Evolutionary conservation across 2,888 invertebrate genomes (phyloP).

Genomic region (Pollenia amentaria): DNA sequence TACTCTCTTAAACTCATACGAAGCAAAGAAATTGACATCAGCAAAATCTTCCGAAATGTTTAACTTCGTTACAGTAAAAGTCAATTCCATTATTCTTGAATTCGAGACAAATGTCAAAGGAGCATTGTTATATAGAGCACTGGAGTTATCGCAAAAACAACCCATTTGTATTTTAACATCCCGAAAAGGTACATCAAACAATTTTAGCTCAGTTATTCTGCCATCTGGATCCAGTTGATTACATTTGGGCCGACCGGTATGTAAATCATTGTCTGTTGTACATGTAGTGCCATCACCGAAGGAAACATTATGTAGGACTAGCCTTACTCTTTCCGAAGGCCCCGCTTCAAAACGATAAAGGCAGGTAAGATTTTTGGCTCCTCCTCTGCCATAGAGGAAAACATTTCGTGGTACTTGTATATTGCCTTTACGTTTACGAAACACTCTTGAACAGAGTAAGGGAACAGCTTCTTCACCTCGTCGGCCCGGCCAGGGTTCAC

Average conservation of each 20-base stretch:
- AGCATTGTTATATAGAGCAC: slow-evolving; percentile 86
- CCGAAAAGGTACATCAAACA: slow-evolving; percentile 89
- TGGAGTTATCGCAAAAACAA: slow-evolving; percentile 92
- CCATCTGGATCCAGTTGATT: slow-evolving; percentile 83
- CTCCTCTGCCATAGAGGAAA: slow-evolving; percentile 93
- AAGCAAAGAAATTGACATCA: slow-evolving; percentile 91
- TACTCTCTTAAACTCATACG: slow-evolving; percentile 88
- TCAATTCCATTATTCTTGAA: slow-evolving; percentile 90
- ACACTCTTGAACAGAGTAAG: slow-evolving; percentile 87
- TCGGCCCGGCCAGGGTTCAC: slow-evolving; percentile 87
- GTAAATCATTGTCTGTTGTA: slow-evolving; percentile 89
- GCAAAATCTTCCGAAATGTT: slow-evolving; percentile 92
- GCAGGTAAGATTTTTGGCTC: slow-evolving; percentile 90
- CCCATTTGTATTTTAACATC: slow-evolving; percentile 89
- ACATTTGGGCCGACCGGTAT: slow-evolving; percentile 89
- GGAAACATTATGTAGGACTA: slow-evolving; percentile 89
- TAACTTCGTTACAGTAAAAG: slow-evolving; percentile 90
- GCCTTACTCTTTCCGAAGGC: slow-evolving; percentile 87
- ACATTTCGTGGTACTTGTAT: slow-evolving; percentile 90
- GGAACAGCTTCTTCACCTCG: slow-evolving; percentile 85
- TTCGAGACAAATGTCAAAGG: slow-evolving; percentile 88
- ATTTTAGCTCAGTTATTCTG: slow-evolving; percentile 86
- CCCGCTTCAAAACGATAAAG: slow-evolving; percentile 90
- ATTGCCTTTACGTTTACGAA: slow-evolving; percentile 88
- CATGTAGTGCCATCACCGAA: slow-evolving; percentile 89